Conservation (phyloP, 2,113 vertebrate species). For the Notechis scutatus region DNA sequence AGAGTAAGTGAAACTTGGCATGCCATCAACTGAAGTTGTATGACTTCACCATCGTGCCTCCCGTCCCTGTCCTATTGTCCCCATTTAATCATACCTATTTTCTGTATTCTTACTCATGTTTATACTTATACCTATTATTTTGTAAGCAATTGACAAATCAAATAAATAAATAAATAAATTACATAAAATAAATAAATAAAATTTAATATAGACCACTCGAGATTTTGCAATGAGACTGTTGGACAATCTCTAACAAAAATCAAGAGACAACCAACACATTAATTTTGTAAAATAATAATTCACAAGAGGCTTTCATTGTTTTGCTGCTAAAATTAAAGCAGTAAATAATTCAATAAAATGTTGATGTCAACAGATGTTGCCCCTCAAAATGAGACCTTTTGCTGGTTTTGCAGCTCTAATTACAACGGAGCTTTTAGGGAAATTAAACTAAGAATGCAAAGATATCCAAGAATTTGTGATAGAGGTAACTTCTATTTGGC, state of each 20-base stretch:
- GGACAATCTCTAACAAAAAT: slow-evolving; percentile 14
- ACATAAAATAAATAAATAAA: too few species aligned
- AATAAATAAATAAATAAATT: background rate
- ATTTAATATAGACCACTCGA: background rate
- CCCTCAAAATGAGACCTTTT: slow-evolving; percentile 79
- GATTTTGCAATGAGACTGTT: background rate
- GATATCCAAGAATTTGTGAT: slow-evolving; percentile 43
- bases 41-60: background rate
- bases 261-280: slow-evolving; percentile 32
- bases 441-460: slow-evolving; percentile 67
- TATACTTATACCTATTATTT: too few species aligned
- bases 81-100: too few species aligned
- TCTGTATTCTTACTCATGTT: too few species aligned
- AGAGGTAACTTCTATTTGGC: slow-evolving; percentile 51
- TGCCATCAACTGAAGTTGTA: background rate
- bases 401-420: slow-evolving; percentile 79
- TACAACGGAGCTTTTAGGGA: slow-evolving; percentile 71
- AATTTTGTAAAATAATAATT: slow-evolving; percentile 54
- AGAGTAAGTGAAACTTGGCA: background rate
- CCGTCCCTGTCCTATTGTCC: too few species aligned
- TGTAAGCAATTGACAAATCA: too few species aligned
- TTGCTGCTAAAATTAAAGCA: slow-evolving; percentile 75
- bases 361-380: slow-evolving; percentile 80
- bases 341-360: slow-evolving; percentile 79
- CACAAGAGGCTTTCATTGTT: slow-evolving; percentile 65